Percentiles rank a stretch among this genome's conserved stretches.
Conservation (phyloP, 2,888 invertebrate species). For the Amphimallon solstitiale region DNA sequence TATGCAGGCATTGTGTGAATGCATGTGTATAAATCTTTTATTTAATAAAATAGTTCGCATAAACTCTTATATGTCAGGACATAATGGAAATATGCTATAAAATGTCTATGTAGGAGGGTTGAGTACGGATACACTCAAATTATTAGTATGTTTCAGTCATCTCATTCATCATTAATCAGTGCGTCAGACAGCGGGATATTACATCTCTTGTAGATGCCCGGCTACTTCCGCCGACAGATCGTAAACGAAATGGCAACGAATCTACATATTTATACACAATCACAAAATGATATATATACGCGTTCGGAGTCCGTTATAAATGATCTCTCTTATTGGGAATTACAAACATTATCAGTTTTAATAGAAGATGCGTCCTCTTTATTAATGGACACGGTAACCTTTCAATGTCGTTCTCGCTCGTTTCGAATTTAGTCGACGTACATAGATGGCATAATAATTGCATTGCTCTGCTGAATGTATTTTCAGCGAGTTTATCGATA, state of each 20-base stretch:
- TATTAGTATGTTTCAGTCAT: slow-evolving; percentile 42
- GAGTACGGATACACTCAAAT: slow-evolving; percentile 17
- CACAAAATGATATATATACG: slow-evolving; percentile 50
- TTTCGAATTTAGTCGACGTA: neutral
- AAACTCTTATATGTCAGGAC: too few species aligned
- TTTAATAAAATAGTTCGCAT: too few species aligned
- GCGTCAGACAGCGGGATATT: slow-evolving; percentile 61
- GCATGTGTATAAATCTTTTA: too few species aligned
- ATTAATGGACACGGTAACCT: slow-evolving; percentile 23
- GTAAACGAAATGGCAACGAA: slow-evolving; percentile 60
- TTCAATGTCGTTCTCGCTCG: slow-evolving; percentile 1
- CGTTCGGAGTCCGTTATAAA: slow-evolving; percentile 45
- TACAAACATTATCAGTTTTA: slow-evolving; percentile 35
- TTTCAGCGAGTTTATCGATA: too few species aligned
- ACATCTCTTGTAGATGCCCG: slow-evolving; percentile 61
- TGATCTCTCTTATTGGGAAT: slow-evolving; percentile 42
- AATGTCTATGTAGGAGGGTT: too few species aligned
- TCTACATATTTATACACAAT: slow-evolving; percentile 61
- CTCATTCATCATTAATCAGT: slow-evolving; percentile 61
- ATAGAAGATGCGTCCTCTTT: slow-evolving; percentile 12
- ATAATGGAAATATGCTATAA: too few species aligned
- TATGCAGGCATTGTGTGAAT: too few species aligned
- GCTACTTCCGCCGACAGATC: slow-evolving; percentile 58
- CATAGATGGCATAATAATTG: slow-evolving; percentile 3
- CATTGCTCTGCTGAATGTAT: too few species aligned